A percentile compares a stretch with the other conserved stretches of the same genome.
These are phyloP conservation scores for Epicauta chinensis DNA, from an alignment of 1,140 invertebrate species.

Conservation along the genomic window DNA sequence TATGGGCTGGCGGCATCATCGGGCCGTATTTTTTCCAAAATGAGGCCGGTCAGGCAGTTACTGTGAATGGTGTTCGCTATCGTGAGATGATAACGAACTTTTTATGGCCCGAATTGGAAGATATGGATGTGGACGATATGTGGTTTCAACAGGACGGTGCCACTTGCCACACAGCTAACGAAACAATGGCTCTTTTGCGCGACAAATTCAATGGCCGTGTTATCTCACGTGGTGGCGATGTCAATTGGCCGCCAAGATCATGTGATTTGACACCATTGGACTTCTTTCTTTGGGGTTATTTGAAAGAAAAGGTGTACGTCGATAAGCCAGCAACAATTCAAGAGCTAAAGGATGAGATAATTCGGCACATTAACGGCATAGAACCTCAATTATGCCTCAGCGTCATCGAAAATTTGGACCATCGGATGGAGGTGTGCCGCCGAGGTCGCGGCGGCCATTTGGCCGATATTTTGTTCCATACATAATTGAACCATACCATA, in stretches of 20 bases:
- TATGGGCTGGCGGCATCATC: constrained; percentile 23
- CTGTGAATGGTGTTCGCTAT: constrained; percentile 20
- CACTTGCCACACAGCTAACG: constrained; percentile 34
- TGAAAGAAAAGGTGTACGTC: background rate
- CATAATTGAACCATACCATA: constrained; percentile 1
- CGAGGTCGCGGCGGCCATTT: constrained; percentile 5
- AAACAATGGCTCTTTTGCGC: constrained; percentile 25
- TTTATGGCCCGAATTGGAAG: constrained; percentile 17
- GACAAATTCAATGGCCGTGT: constrained; percentile 31
- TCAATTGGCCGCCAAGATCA: background rate
- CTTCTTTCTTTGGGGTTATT: constrained; percentile 10
- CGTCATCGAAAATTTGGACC: constrained; percentile 14
- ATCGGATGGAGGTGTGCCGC: constrained; percentile 11
- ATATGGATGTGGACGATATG: constrained; percentile 15
- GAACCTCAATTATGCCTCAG: constrained; percentile 14
- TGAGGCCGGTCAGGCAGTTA: constrained; percentile 12
- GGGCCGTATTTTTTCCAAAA: constrained; percentile 21
- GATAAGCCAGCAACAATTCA: constrained; percentile 7
- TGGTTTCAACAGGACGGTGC: constrained; percentile 40
- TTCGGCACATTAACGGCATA: constrained; percentile 14
- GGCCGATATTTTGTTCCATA: constrained; percentile 14
- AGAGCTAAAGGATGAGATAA: constrained; percentile 11
- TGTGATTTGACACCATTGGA: too few species aligned
- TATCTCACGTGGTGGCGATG: constrained; percentile 24
- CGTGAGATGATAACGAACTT: constrained; percentile 20